These are phyloP conservation scores for Phaenicophaeus curvirostris DNA, from an alignment of 2,797 vertebrate species.

Conservation along the genomic window DNA sequence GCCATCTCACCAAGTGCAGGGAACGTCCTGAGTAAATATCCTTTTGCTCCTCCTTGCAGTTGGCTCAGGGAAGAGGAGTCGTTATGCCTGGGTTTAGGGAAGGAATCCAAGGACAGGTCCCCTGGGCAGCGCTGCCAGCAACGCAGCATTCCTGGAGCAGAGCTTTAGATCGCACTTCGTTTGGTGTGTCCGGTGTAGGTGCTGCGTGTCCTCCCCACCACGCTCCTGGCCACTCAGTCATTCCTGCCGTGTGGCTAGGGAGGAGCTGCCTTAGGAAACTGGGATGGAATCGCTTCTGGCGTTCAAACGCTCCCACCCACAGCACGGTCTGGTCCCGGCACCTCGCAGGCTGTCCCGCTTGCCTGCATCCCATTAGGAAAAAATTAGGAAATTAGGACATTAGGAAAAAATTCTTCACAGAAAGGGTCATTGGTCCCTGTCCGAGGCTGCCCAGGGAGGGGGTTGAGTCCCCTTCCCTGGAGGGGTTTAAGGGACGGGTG, in stretches of 20 bases:
- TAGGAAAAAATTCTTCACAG: no score
- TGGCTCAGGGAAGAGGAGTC: neutral
- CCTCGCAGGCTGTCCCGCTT: neutral
- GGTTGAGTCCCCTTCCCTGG: no score
- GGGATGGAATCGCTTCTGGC: neutral
- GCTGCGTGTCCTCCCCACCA: neutral
- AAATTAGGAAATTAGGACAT: no score
- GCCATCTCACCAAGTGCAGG: neutral
- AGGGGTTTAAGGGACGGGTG: no score
- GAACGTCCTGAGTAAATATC: neutral
- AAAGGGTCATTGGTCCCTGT: no score
- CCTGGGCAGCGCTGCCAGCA: neutral
- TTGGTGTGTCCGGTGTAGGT: neutral
- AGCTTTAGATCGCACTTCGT: neutral
- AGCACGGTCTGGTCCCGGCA: neutral
- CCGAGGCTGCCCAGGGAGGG: no score
- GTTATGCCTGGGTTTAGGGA: neutral
- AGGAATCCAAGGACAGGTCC: neutral
- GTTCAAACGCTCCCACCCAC: neutral
- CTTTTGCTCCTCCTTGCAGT: neutral
- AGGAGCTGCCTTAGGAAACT: neutral
- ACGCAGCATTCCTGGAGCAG: neutral
- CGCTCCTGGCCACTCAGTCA: fast-evolving
- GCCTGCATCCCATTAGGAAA: no score
- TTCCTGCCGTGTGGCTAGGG: neutral